Conservation (phyloP, 2,113 vertebrate species). For the Pholis gunnellus region DNA sequence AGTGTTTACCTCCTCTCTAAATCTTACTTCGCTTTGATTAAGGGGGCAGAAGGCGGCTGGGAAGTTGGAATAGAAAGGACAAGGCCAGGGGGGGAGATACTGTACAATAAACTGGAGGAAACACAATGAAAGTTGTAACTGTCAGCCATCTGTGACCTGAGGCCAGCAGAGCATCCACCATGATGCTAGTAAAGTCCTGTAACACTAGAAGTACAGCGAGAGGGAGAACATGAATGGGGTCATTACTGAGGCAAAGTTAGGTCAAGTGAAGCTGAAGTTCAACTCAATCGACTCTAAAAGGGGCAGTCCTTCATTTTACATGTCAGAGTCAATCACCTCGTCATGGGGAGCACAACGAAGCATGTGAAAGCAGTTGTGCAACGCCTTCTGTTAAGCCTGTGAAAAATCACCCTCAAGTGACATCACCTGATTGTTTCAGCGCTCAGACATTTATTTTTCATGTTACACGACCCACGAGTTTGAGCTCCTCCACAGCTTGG, state of each 20-base stretch:
- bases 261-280: constrained; percentile 44
- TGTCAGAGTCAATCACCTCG: background rate
- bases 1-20: constrained; percentile 81
- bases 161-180: constrained; percentile 39
- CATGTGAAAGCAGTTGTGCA: constrained; percentile 1
- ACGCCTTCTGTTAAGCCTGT: background rate
- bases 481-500: background rate
- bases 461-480: background rate
- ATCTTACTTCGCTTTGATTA: constrained; percentile 78
- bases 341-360: background rate
- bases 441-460: background rate
- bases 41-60: constrained; percentile 66
- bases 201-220: constrained; percentile 42
- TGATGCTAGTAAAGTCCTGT: constrained; percentile 38
- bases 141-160: constrained; percentile 67
- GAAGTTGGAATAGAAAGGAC: constrained; percentile 45
- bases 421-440: background rate
- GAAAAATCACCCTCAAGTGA: background rate
- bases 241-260: constrained; percentile 40
- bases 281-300: constrained; percentile 10
- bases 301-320: constrained; percentile 5
- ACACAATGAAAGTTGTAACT: constrained; percentile 71
- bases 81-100: constrained; percentile 25
- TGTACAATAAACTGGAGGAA: constrained; percentile 49
- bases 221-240: constrained; percentile 46